These are phyloP conservation scores for Petrocephalus microphthalmus DNA, from an alignment of 2,113 vertebrate genomes.

Conservation along the genomic window DNA sequence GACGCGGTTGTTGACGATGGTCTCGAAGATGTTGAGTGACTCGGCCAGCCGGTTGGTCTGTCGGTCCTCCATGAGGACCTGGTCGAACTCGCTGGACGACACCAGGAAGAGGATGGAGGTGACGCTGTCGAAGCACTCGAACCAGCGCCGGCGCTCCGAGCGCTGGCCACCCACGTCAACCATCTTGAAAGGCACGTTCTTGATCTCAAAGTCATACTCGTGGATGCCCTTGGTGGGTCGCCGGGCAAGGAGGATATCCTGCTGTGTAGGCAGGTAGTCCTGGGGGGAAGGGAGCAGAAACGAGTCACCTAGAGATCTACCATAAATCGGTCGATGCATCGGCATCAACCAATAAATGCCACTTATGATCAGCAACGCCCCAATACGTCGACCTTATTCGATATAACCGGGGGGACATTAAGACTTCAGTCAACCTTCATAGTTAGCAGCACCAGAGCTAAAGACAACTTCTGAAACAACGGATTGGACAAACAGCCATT, in stretches of 20 bases:
- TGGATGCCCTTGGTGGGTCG: conserved; percentile 81
- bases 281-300: background rate
- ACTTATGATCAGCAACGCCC: background rate
- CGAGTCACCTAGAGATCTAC: background rate
- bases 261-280: conserved; percentile 77
- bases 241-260: conserved; percentile 78
- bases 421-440: background rate
- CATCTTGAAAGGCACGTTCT: conserved; percentile 87
- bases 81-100: conserved; percentile 80
- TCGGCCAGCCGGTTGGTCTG: conserved; percentile 79
- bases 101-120: conserved; percentile 81
- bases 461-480: background rate
- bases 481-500: background rate
- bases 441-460: background rate
- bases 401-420: background rate
- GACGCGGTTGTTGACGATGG: conserved; percentile 81
- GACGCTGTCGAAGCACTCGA: conserved; percentile 82
- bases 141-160: conserved; percentile 79
- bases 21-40: conserved; percentile 85
- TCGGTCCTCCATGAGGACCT: conserved; percentile 83
- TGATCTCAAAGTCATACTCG: conserved; percentile 82
- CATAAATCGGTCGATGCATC: background rate
- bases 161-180: conserved; percentile 81
- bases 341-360: background rate
- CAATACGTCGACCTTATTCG: background rate